Conservation (phyloP, 2,113 vertebrate species). For the Nestor notabilis region DNA sequence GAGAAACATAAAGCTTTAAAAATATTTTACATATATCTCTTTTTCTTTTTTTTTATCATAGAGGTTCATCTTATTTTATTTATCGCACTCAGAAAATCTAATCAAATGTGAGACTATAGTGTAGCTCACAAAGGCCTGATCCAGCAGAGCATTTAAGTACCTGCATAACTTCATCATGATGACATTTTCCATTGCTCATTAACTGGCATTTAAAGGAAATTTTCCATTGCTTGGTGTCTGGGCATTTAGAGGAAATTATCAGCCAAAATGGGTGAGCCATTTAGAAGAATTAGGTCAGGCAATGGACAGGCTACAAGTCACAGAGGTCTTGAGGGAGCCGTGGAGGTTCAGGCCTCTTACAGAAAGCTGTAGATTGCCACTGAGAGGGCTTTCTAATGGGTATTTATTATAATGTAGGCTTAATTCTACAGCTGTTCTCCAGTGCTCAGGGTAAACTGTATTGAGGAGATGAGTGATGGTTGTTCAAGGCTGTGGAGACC, state of each 20-base stretch:
- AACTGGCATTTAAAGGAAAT: slow-evolving; percentile 41
- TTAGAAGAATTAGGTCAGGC: slow-evolving; percentile 21
- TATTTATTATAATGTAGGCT: background rate
- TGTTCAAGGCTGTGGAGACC: fast-evolving
- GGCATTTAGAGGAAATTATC: slow-evolving; percentile 11
- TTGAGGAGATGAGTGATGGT: background rate
- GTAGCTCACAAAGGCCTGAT: slow-evolving; percentile 11
- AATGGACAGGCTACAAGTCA: background rate
- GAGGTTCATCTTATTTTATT: slow-evolving; percentile 26
- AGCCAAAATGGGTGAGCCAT: slow-evolving; percentile 16
- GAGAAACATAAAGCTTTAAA: background rate
- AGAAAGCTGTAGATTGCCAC: background rate
- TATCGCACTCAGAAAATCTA: background rate
- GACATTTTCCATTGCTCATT: slow-evolving; percentile 56
- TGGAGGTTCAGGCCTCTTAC: background rate
- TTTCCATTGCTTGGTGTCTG: slow-evolving; percentile 48
- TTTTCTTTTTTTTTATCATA: background rate
- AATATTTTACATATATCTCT: background rate
- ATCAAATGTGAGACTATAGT: background rate
- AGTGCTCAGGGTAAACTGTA: background rate
- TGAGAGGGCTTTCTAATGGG: background rate
- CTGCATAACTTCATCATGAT: slow-evolving; percentile 29
- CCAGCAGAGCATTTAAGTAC: slow-evolving; percentile 20
- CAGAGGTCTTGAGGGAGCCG: background rate
- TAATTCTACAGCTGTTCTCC: background rate